These are phyloP conservation scores for Orgyia antiqua DNA, from an alignment of 2,888 invertebrate species.

Conservation along the genomic window DNA sequence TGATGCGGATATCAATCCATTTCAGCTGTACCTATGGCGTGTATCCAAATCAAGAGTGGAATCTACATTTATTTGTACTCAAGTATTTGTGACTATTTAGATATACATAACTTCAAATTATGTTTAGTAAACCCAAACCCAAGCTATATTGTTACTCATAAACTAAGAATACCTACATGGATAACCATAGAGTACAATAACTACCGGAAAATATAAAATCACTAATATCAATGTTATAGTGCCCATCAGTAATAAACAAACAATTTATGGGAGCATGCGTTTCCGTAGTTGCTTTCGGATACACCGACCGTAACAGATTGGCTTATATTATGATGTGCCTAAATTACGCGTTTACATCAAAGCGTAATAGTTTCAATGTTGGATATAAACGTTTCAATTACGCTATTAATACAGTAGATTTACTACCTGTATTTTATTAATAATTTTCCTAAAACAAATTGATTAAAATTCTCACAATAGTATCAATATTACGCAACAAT, in stretches of 20 bases:
- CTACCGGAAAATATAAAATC: slow-evolving; percentile 5
- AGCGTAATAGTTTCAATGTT: slow-evolving; percentile 1
- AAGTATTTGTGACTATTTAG: too few species aligned
- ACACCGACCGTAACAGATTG: slow-evolving; percentile 3
- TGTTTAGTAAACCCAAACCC: too few species aligned
- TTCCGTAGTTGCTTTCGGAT: slow-evolving; percentile 5
- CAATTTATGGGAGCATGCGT: slow-evolving; percentile 2
- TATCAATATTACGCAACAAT: too few species aligned
- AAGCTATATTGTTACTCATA: too few species aligned
- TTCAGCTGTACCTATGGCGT: too few species aligned
- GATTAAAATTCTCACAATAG: too few species aligned
- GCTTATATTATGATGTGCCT: slow-evolving; percentile 2
- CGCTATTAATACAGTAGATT: neutral
- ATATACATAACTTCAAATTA: too few species aligned
- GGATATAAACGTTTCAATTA: slow-evolving; percentile 1
- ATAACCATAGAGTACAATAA: slow-evolving; percentile 5
- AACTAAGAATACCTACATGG: slow-evolving; percentile 13
- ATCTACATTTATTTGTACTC: too few species aligned
- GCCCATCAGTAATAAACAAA: slow-evolving; percentile 4
- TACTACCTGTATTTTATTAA: slow-evolving; percentile 3
- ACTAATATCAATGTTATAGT: slow-evolving; percentile 4
- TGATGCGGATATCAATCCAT: too few species aligned
- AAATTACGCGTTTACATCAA: slow-evolving; percentile 1
- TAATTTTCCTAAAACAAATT: too few species aligned
- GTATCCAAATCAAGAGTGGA: too few species aligned